A percentile compares a stretch with the other conserved stretches of the same genome.
These are phyloP conservation scores for Drepanosiphum platanoidis DNA, from an alignment of 2,888 invertebrate genomes.

Conservation along the genomic window DNA sequence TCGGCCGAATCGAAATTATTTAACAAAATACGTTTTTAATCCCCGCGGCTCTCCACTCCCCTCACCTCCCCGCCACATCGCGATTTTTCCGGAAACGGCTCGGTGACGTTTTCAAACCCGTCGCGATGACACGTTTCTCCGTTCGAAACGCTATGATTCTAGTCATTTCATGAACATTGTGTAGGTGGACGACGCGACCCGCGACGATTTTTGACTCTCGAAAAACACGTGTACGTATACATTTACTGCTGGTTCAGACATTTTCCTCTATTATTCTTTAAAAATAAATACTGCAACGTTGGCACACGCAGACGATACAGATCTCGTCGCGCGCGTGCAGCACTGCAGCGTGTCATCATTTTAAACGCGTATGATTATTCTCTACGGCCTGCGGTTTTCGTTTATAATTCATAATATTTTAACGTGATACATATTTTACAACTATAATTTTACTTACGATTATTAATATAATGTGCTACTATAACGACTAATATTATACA, in stretches of 20 bases:
- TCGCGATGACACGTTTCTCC: not conserved
- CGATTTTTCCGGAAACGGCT: not conserved
- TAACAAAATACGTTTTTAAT: not conserved
- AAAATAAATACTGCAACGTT: not conserved
- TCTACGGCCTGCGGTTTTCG: not conserved
- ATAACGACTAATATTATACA: too few species aligned
- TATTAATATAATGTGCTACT: too few species aligned
- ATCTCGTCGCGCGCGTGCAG: too few species aligned
- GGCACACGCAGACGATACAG: not conserved
- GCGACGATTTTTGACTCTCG: not conserved
- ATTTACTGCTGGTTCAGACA: too few species aligned
- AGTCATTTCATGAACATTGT: not conserved
- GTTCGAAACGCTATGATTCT: not conserved
- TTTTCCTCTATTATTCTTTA: not conserved
- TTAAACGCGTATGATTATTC: not conserved
- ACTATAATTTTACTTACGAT: too few species aligned
- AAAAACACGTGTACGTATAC: not conserved
- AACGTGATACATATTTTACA: too few species aligned
- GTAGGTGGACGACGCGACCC: not conserved
- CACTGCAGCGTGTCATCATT: not conserved
- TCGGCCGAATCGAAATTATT: slow-evolving; percentile 5
- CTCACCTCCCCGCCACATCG: not conserved
- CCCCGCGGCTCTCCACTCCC: not conserved
- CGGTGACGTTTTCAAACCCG: not conserved
- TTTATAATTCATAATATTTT: not conserved